Evolutionary conservation across 1,140 invertebrate genomes (phyloP).

Genomic region (Stratiolaelaps scimitus): DNA sequence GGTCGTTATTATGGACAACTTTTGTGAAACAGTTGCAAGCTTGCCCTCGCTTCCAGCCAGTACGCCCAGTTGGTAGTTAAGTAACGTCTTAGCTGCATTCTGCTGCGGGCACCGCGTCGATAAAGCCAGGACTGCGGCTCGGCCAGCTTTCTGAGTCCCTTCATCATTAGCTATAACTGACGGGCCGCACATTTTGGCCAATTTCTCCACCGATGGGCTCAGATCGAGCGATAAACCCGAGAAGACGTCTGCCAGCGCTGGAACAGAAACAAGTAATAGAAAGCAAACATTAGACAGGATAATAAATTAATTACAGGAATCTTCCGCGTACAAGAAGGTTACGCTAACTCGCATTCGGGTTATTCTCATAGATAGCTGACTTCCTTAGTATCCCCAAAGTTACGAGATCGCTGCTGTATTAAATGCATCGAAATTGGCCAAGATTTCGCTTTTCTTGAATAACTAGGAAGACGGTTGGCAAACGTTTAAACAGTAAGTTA

Average conservation of each 20-base stretch:
- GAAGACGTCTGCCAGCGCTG: slow-evolving; percentile 15
- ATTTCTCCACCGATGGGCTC: not conserved
- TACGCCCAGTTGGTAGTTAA: slow-evolving; percentile 3
- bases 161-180: slow-evolving; percentile 1
- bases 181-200: slow-evolving; percentile 5
- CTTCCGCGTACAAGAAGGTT: no score
- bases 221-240: slow-evolving; percentile 4
- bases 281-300: no score
- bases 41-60: not conserved
- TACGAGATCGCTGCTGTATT: no score
- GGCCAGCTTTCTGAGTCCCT: not conserved
- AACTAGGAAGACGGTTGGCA: no score
- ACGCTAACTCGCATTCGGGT: no score
- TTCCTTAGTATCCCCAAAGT: no score
- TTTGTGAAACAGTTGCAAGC: not conserved
- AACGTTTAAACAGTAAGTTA: no score
- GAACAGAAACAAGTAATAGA: not conserved
- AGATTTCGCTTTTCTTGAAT: no score
- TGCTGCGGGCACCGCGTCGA: not conserved
- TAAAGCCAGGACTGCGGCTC: not conserved
- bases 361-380: no score
- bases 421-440: no score
- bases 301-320: no score
- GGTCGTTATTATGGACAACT: not conserved
- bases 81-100: not conserved